Base-by-base conservation (phyloP, 2,888 invertebrate species). In the Tipula lateralis region DNA sequence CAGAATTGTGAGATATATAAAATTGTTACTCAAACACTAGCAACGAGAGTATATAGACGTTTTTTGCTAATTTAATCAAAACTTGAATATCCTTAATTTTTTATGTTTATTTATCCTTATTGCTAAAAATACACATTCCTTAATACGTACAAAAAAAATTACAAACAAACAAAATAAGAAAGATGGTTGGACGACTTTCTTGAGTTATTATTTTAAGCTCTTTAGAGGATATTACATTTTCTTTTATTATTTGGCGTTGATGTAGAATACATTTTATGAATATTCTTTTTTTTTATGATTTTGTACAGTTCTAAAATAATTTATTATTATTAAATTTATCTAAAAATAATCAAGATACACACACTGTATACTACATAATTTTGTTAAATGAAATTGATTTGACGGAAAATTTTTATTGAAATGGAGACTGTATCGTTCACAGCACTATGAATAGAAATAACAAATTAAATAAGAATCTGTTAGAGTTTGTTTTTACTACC, bases 241-340 rank as follows among this genome's bases (percentile, higher is more conserved):
- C 4, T 9, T 66, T 66, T 66, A 24, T 66, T 66, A 24, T 66
- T 19, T 24, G 24, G 24, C 66, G 66, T 66, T 66, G 66, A 66
- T 66, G 66, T 66, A 7, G 66, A 66, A 32, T 39, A 24, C 19
- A 66, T 66, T 19, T 44, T 44, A 44, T 9, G 16, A 44, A 19
- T 50, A 16, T 16, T 5, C 4, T 50, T 50, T 16, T 50, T n/a
- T 50, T n/a, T 44, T 44, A 4, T 44, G 19, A 50, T 50, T n/a
- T n/a, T n/a, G n/a, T n/a, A n/a, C 44, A 50, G 16, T 50, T 50
- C 16, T 50, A 50, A 50, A 50, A 50, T 50, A 50, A 5, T 16
- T 50, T 50, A 50, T 50, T 66, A 66, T 66, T 66, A 66, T 66
- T 66, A 66, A 66, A 66, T 66, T 66, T 66, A 66, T 66, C 66